Percentiles rank a stretch among this genome's conserved stretches.
These are phyloP conservation scores for Sericinus montela DNA, from an alignment of 2,888 invertebrate genomes.

Conservation along the genomic window DNA sequence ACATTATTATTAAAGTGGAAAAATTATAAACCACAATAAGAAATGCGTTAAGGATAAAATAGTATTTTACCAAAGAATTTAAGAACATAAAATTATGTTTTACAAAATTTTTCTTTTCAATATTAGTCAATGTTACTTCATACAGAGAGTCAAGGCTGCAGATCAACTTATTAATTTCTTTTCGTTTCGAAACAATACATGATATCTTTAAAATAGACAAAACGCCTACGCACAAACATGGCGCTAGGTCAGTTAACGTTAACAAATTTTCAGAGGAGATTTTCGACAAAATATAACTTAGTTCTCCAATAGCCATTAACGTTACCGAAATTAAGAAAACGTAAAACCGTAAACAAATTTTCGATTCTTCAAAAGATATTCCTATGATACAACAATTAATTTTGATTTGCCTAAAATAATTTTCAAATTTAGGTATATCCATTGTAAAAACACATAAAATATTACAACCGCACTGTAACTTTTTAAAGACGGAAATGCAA, in stretches of 20 bases:
- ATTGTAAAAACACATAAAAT: slow-evolving; percentile 17
- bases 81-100: slow-evolving; percentile 38
- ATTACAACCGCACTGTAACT: too few species aligned
- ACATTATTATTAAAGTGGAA: slow-evolving; percentile 43
- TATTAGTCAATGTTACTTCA: slow-evolving; percentile 32
- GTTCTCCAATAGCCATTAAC: slow-evolving; percentile 37
- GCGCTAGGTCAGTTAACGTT: slow-evolving; percentile 49
- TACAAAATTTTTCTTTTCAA: slow-evolving; percentile 33
- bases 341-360: slow-evolving; percentile 35
- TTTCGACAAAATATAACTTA: slow-evolving; percentile 40
- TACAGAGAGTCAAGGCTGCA: slow-evolving; percentile 38
- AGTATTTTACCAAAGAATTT: slow-evolving; percentile 47
- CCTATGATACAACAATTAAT: slow-evolving; percentile 41
- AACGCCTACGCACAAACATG: slow-evolving; percentile 44
- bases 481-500: too few species aligned
- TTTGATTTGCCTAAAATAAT: slow-evolving; percentile 46
- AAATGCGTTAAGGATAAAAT: slow-evolving; percentile 47
- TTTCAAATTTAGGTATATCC: slow-evolving; percentile 41
- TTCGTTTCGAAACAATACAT: slow-evolving; percentile 27
- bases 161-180: slow-evolving; percentile 38
- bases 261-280: slow-evolving; percentile 50
- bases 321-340: slow-evolving; percentile 27
- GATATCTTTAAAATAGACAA: slow-evolving; percentile 43
- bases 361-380: slow-evolving; percentile 37
- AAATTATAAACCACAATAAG: slow-evolving; percentile 60